Base-by-base conservation (phyloP, 2,113 vertebrate genomes). In the Mohoua ochrocephala region DNA sequence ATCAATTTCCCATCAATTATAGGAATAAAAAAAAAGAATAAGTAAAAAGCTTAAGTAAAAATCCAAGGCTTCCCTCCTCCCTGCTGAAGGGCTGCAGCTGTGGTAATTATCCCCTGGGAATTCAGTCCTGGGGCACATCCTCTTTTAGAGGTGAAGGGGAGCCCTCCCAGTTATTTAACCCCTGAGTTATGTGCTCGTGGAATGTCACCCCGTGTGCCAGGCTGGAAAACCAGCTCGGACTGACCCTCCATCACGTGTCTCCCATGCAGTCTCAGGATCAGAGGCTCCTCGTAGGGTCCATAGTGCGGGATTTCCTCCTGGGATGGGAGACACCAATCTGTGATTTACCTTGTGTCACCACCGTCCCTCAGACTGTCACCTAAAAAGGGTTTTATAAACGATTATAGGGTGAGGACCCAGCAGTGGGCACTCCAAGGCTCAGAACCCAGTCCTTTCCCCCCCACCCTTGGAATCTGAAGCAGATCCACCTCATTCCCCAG, bases 101-200 rank as follows among this genome's bases (percentile, higher is more conserved):
- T 44, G 49, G 52, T 71, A 93, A 60, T 93, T 77, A 83, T 50
- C 18, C 64, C 24, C 35, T 31, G 35, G 45, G 73, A 93, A 95
- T 95, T 63, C 69, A 53, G 33, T 69, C 89, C 42, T 1, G 11
- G 27, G 30, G 64, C 4, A 11, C 68, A 93, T 95, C 86, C 91
- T 92, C 82, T 84, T n/a, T 17, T 13, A 35, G 52, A 87, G 59
- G 75, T 2, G 3, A 60, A 54, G n/a, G 30, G 47, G 68, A 92
- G 49, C 15, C 15, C 77, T 74, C 39, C 86, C 69, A 84, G 53
- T 71, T 82, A 84, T 91, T 93, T 84, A 95, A 77, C 69, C 73
- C 69, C 73, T n/a, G 76, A 75, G 80, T 39, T 73, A 91, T 52
- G 89, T 0, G 2, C 73, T 23, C 3, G 0, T 44, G 73, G 84